Evolutionary conservation across 2,113 vertebrate species (phyloP), one percentile per base, ranked within the genome.

Genomic region (Phaethornis superciliosus): DNA sequence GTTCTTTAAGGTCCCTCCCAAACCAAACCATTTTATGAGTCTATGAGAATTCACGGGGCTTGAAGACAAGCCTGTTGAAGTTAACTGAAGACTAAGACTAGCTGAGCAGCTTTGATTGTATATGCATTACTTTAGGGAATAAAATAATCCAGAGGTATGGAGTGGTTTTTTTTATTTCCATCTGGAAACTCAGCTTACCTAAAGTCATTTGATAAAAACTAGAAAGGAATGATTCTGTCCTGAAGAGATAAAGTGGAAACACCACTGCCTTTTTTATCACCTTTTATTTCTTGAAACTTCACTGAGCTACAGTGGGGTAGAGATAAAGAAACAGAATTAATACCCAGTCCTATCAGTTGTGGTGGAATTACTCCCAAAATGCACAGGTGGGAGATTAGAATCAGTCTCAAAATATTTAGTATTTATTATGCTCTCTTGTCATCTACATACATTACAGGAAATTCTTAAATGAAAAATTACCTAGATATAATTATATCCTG

Each of bases 321-420:
- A 86, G 59, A 59, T 40, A 89, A 60, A 89, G 67, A 72, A 87
- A 47, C 19, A 86, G 74, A 79, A 65, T 51, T 7, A 87, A 76
- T 49, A 42, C 30, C 47, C 40, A 35, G 13, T 74, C 30, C 52
- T 88, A 52, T 68, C 56, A 21, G 4, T 78, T 91, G 40, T 52
- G 49, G 71, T 64, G 13, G 85, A 93, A 83, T 83, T 81, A 68
- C 22, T 93, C 90, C 82, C 96, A 97, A 94, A 81, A 46, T 81
- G 24, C 58, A 93, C 85, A 96, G 88, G 79, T 97, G 93, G 69
- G 76, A 96, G 95, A 96, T 94, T 91, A 94, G 80, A 94, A 95
- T 91, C 88, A 72, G 40, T 67, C 74, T 95, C 40, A 71, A 93
- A 95, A 84, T 94, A 90, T 94, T 93, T 88, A 62, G 56, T 70